Percentiles rank a stretch among this genome's conserved stretches.
Evolutionary conservation across 1,140 invertebrate genomes (phyloP).

Genomic region (Hylyphantes graminicola): DNA sequence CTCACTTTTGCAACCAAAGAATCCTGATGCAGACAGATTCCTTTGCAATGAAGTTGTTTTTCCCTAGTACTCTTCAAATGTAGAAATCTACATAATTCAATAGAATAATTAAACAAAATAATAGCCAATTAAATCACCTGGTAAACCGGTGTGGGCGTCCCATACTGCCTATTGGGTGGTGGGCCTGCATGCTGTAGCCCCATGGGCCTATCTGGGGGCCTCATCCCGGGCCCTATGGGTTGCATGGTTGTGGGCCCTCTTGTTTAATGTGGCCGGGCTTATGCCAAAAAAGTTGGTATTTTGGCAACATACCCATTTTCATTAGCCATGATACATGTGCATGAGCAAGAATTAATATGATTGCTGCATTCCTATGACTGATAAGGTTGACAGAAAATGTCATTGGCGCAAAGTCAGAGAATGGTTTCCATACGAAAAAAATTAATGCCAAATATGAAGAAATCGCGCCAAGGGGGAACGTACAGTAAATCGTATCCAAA

Average conservation of each 20-base stretch:
- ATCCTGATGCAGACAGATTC: no score
- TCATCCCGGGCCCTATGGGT: slow-evolving; percentile 72
- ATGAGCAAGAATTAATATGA: no score
- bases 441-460: not conserved
- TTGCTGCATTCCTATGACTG: no score
- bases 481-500: not conserved
- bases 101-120: not conserved
- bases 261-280: slow-evolving; percentile 71
- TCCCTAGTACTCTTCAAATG: not conserved
- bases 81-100: not conserved
- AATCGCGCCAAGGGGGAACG: no score
- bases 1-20: not conserved
- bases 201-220: slow-evolving; percentile 66
- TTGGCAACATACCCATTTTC: no score
- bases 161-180: slow-evolving; percentile 71
- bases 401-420: not conserved
- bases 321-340: no score
- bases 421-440: not conserved
- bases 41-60: no score
- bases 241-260: slow-evolving; percentile 71
- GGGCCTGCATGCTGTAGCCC: slow-evolving; percentile 45
- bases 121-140: slow-evolving; percentile 69
- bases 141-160: slow-evolving; percentile 74
- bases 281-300: no score
- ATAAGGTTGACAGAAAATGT: no score